These are phyloP conservation scores for Uromys caudimaculatus DNA, from an alignment of 2,797 vertebrate genomes.

Conservation along the genomic window DNA sequence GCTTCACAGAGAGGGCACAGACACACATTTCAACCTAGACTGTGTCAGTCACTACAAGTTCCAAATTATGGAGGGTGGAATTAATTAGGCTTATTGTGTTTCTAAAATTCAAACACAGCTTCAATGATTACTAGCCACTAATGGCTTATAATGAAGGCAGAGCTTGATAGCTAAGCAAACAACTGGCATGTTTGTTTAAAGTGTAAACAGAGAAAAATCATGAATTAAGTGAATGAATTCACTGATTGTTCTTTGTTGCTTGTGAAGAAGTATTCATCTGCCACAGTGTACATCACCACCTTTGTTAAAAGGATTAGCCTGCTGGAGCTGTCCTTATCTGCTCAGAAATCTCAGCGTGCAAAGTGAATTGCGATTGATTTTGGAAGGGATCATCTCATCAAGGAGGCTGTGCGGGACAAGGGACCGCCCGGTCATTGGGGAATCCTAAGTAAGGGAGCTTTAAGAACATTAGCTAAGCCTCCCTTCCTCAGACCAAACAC, in stretches of 20 bases:
- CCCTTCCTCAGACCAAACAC: not conserved
- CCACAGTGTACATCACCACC: slow-evolving; percentile 61
- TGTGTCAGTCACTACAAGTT: slow-evolving; percentile 25
- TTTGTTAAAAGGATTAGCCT: slow-evolving; percentile 67
- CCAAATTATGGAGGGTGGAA: slow-evolving; percentile 56
- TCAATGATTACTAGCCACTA: slow-evolving; percentile 73
- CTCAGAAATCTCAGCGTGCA: slow-evolving; percentile 47
- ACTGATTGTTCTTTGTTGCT: slow-evolving; percentile 56
- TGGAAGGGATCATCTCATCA: slow-evolving; percentile 29
- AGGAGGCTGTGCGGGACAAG: not conserved
- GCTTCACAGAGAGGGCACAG: slow-evolving; percentile 4
- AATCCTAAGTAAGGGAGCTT: slow-evolving; percentile 14
- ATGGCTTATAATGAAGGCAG: slow-evolving; percentile 77
- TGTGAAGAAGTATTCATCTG: slow-evolving; percentile 66
- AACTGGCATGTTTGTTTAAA: slow-evolving; percentile 79
- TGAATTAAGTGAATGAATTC: slow-evolving; percentile 77
- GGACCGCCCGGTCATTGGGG: not conserved
- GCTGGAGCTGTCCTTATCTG: slow-evolving; percentile 30
- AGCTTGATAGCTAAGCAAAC: slow-evolving; percentile 78
- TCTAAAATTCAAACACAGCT: slow-evolving; percentile 78
- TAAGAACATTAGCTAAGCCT: slow-evolving; percentile 40
- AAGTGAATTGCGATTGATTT: slow-evolving; percentile 54
- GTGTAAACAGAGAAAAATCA: slow-evolving; percentile 78
- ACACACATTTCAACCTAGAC: not conserved
- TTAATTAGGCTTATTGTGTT: slow-evolving; percentile 74